Base-by-base conservation (phyloP, 2,888 invertebrate genomes). In the Teinopalpus imperialis region DNA sequence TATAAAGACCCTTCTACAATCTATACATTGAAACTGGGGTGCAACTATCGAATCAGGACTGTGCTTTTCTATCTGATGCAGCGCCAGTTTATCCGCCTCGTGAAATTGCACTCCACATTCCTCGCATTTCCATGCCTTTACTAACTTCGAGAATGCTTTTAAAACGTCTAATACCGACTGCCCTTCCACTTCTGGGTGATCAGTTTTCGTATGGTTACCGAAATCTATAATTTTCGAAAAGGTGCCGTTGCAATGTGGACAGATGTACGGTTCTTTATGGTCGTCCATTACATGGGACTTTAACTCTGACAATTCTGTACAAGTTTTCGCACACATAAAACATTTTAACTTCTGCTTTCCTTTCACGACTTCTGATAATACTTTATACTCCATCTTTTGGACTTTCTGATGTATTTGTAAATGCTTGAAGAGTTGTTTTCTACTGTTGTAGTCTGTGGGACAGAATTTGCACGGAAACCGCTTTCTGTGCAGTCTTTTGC, bases 111-210 rank as follows among this genome's bases (percentile, higher is more conserved):
- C 39, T 1, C 76, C 76, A 32, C 88, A 88, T 30, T 81, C 83
- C n/a, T 85, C 82, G 35, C 88, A 88, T 52, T 86, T 88, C 88
- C 88, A 88, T n/a, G 83, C 83, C 52, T 81, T 74, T 0, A 83
- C 77, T 21, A 88, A 51, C 49, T 75, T 79, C 0, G 83, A 81
- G 43, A 86, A 86, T 0, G 87, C 86, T 63, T 85, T 81, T 0
- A 88, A 54, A 1, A 85, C 83, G 42, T 85, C 78, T 23, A 88
- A 52, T 1, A 87, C 82, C 0, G 81, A 78, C 35, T 82, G 75
- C 0, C 80, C 80, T 56, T 81, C 81, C 0, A 82, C 70, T 43
- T 83, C 77, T 0, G 83, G 81, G 27, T 88, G 88, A 1, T 63
- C 66, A 1, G 71, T 75, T 52, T 82, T 85, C 1, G 76, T 79